Evolutionary conservation across 2,888 invertebrate species (phyloP), one percentile per base, ranked within the genome.

Genomic region (Dioctria rufipes): DNA sequence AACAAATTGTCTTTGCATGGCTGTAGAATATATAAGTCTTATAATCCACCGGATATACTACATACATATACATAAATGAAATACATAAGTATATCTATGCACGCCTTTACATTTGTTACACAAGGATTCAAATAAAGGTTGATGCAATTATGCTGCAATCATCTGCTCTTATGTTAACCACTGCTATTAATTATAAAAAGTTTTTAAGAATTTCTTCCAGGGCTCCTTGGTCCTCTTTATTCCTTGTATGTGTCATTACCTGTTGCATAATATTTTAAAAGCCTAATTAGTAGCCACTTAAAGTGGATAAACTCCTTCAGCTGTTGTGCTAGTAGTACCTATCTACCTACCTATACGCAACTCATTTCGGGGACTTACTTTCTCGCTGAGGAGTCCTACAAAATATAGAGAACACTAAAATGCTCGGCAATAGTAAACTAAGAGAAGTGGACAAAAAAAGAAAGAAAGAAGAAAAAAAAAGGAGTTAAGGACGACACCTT

Each of bases 251-350:
- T 58, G 58, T 11, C 11, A 58, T n/a, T 58, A 58, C 58, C 58
- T 58, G 58, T 58, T 58, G 58, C 58, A 58, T 11, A 58, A 58
- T 58, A 58, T 58, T 58, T 58, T 58, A 58, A 58, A 25, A 58
- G 58, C 58, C 58, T 58, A 58, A 58, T 58, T 58, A 58, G 58
- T 58, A 11, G 58, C 58, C n/a, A 25, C 58, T 58, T 58, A 58
- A 58, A 58, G 58, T 11, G 25, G 58, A 58, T 58, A 58, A 58
- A 11, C 25, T 58, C 51, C 6, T 51, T 51, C 51, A 51, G 51
- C 8, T 51, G 51, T 6, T 11, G 25, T 25, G 25, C 25, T 25
- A 25, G 25, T 25, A 25, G 25, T 25, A 25, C 25, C 25, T 25
- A 25, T 25, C 25, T 25, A 25, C 25, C 25, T 25, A 25, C 25